phyloP scores from a whole-genome alignment of 2,797 vertebrate species.

The Prionace glauca region DNA sequence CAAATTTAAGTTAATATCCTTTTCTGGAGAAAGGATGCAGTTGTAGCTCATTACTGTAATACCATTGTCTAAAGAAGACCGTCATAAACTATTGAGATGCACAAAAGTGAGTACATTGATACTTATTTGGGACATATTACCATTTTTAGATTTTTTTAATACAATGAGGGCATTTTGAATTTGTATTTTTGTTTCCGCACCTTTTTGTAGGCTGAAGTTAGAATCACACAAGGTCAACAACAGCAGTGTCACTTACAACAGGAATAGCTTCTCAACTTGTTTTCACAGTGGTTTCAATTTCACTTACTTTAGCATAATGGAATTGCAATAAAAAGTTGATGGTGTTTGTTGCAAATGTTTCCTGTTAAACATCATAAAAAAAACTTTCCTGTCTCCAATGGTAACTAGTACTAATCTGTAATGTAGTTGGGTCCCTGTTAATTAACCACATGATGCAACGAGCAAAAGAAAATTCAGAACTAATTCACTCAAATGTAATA shows the following conservation, averaged over 20 bases:
- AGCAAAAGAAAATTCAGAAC: no score
- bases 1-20: not conserved
- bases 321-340: no score
- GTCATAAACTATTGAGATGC: not conserved
- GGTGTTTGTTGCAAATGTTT: no score
- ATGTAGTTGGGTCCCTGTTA: no score
- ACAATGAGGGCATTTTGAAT: not conserved
- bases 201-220: no score
- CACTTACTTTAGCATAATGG: no score
- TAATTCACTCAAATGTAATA: no score
- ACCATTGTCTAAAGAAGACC: not conserved
- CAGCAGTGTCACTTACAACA: not conserved
- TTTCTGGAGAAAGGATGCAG: not conserved
- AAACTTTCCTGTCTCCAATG: no score
- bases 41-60: not conserved
- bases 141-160: not conserved
- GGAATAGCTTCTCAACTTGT: not conserved
- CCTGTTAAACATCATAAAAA: no score
- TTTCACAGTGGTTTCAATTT: not conserved
- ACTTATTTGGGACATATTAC: not conserved
- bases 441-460: no score
- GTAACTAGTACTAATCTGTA: no score
- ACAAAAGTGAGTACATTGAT: not conserved
- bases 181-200: not conserved
- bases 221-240: not conserved